phyloP scores from a whole-genome alignment of 2,797 vertebrate genomes.

The Anisognathus igniventris region DNA sequence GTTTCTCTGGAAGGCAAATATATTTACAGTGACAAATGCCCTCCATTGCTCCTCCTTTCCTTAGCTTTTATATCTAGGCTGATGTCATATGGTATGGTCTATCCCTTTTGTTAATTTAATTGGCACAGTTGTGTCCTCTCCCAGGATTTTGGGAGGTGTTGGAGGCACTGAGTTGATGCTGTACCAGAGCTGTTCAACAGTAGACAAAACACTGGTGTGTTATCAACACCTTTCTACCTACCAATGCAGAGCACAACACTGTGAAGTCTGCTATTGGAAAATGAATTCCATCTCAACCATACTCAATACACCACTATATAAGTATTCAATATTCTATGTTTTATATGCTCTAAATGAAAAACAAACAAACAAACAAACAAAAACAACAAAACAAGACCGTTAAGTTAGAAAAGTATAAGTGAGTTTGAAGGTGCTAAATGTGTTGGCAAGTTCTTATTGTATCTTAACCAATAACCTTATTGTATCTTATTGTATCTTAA shows the following conservation, averaged over 20 bases:
- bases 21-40: neutral
- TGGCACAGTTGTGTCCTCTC: neutral
- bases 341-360: neutral
- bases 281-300: neutral
- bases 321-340: neutral
- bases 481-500: neutral
- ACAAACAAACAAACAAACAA: neutral
- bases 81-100: accelerated
- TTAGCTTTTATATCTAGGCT: neutral
- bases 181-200: too few relatives aligned
- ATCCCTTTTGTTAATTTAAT: neutral
- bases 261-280: neutral
- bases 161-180: neutral
- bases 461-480: neutral
- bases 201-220: neutral
- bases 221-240: neutral
- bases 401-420: neutral
- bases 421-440: neutral
- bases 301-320: neutral
- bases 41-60: neutral
- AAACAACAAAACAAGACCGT: neutral
- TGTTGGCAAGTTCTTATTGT: neutral
- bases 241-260: neutral
- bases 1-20: neutral
- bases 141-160: neutral